Percentiles rank a stretch among this genome's conserved stretches.
phyloP scores from a whole-genome alignment of 2,113 vertebrate species.

The Malurus alboscapulatus region DNA sequence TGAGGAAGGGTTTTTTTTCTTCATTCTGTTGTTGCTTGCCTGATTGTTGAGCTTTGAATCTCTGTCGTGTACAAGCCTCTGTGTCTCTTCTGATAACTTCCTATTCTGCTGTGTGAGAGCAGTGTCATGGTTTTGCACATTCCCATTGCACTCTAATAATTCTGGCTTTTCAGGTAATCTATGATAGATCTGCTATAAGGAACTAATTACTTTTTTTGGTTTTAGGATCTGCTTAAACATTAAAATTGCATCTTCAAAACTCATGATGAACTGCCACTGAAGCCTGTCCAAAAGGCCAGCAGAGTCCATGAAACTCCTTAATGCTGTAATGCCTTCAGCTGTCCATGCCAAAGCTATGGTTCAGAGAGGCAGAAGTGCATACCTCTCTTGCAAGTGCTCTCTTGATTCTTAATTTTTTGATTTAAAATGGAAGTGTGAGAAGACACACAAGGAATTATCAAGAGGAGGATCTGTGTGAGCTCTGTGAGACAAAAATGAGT shows the following conservation, averaged over 20 bases:
- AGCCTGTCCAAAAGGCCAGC: not conserved
- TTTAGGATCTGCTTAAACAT: not conserved
- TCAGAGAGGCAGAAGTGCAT: not conserved
- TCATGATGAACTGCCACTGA: not conserved
- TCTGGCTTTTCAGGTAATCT: not conserved
- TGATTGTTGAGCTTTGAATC: not conserved
- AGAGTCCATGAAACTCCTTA: not conserved
- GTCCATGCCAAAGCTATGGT: not conserved
- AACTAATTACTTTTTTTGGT: not conserved
- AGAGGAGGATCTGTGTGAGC: not conserved
- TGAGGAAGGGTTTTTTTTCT: not conserved
- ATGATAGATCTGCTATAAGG: not conserved
- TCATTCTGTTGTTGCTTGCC: not conserved
- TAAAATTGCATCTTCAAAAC: not conserved
- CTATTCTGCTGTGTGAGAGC: not conserved
- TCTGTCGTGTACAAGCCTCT: not conserved
- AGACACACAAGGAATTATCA: not conserved
- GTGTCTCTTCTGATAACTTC: not conserved
- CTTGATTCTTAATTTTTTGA: not conserved
- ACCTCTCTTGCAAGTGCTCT: not conserved
- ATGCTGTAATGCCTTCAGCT: not conserved
- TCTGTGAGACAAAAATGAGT: not conserved
- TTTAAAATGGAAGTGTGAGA: not conserved
- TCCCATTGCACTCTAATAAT: not conserved
- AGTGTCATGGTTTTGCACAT: not conserved